A percentile compares a stretch with the other conserved stretches of the same genome.
Evolutionary conservation across 2,888 invertebrate genomes (phyloP).

Genomic region (Tenthredo distinguenda): DNA sequence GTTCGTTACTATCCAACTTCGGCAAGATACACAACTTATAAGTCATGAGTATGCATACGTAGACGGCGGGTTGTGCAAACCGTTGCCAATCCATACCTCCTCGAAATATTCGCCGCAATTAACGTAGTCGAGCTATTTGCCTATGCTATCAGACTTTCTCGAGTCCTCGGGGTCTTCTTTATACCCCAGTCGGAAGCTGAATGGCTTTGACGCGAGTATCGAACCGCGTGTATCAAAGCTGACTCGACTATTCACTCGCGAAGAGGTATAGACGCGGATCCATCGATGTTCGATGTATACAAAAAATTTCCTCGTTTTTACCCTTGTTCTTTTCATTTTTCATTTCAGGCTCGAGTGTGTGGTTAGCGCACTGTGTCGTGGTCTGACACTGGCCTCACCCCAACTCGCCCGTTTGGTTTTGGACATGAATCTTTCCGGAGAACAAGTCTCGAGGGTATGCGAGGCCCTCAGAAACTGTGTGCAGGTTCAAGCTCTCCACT

Average conservation of each 20-base stretch:
- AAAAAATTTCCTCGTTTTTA: neutral
- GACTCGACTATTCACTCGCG: neutral
- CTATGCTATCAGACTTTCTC: neutral
- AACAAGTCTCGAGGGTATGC: slow-evolving; percentile 80
- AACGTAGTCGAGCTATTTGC: neutral
- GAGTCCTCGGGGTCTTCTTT: neutral
- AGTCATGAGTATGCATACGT: neutral
- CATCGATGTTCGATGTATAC: neutral
- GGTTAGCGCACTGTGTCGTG: slow-evolving; percentile 79
- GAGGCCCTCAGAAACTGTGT: slow-evolving; percentile 79
- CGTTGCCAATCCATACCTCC: neutral
- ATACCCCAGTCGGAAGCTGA: neutral
- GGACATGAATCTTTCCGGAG: slow-evolving; percentile 80
- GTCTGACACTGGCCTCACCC: slow-evolving; percentile 71
- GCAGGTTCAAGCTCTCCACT: slow-evolving; percentile 79
- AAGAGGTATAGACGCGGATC: neutral
- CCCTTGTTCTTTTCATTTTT: neutral
- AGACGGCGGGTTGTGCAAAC: neutral
- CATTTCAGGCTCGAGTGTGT: slow-evolving; percentile 79
- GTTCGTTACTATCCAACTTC: slow-evolving; percentile 3
- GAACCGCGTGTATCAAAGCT: neutral
- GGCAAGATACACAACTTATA: neutral
- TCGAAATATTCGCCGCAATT: neutral
- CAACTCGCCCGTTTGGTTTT: slow-evolving; percentile 79
- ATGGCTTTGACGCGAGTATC: neutral